Conservation (phyloP, 1,140 invertebrate species). For the Lerema accius region DNA sequence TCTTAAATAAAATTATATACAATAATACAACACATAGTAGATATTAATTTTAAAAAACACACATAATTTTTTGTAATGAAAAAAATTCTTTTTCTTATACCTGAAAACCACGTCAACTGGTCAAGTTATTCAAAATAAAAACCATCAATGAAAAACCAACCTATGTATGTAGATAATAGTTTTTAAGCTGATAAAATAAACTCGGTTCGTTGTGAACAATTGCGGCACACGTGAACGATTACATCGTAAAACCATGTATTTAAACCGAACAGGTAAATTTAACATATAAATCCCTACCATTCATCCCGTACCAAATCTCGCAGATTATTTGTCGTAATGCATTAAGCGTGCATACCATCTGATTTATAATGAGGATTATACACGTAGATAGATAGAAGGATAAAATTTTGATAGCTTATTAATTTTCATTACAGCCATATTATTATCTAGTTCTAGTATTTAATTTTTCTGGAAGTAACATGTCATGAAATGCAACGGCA, state of each 20-base stretch:
- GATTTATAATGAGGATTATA: constrained; percentile 23
- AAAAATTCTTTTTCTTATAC: too few relatives aligned
- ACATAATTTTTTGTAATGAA: too few relatives aligned
- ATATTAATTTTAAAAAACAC: too few relatives aligned
- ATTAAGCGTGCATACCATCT: constrained; percentile 23
- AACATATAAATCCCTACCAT: constrained; percentile 26
- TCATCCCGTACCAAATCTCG: constrained; percentile 20
- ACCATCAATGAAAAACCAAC: neutral
- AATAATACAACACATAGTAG: too few relatives aligned
- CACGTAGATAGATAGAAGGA: neutral
- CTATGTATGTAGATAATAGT: neutral
- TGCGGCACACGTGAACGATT: constrained; percentile 3
- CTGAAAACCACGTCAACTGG: neutral
- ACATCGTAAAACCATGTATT: constrained; percentile 9
- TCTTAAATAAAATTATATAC: too few relatives aligned
- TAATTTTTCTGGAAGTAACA: too few relatives aligned
- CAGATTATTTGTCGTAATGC: constrained; percentile 20
- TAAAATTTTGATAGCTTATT: neutral
- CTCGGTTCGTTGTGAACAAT: neutral
- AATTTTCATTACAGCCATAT: too few relatives aligned
- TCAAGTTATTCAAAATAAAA: neutral
- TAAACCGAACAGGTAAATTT: constrained; percentile 21
- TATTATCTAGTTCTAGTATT: too few relatives aligned
- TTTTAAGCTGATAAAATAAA: constrained; percentile 3
- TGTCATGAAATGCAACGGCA: too few relatives aligned